Base-by-base conservation (phyloP, 1,140 invertebrate species). In the Aphelinus atriplicis region DNA sequence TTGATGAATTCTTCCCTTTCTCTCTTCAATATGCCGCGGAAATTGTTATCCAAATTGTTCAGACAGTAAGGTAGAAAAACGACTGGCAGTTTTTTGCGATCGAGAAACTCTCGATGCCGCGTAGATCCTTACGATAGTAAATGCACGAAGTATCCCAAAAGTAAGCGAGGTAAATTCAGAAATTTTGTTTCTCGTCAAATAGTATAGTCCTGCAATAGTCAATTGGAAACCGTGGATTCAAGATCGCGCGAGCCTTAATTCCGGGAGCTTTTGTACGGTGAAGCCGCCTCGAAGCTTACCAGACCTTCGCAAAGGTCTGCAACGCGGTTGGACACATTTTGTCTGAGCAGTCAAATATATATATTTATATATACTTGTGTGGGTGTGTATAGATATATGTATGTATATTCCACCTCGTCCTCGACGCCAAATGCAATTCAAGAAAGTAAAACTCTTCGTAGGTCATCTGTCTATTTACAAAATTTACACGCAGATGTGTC, bases 391-490 rank as follows among this genome's bases (percentile, higher is more conserved):
- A 26, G 26, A 26, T 26, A 26, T 26, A 26, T 26, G 26, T 26
- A 26, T 26, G 26, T 26, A 26, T 26, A 26, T 26, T 26, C 26
- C 26, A 60, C 9, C 45, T 60, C 58, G 5, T 7, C 45, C 42
- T 55, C 50, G 65, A 5, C 51, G 65, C 42, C 1, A 26, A 53
- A 26, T 53, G 26, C 26, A 26, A 67, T 26, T 10, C n/a, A 26
- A 61, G 3, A 55, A 43, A 55, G 67, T 57, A 58, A 58, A 55
- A 56, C 55, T 58, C n/a, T 57, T 48, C 46, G 7, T 47, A 10
- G 60, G 2, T 6, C 26, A 7, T 66, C 26, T 2, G 7, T 57
- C 56, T 74, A 74, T 74, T 68, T 74, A 74, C 72, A 74, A 66
- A 73, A 51, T 45, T 43, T 73, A 73, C 71, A 73, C n/a, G 9